These are phyloP conservation scores for Homalodisca vitripennis DNA, from an alignment of 1,140 invertebrate genomes.

Conservation along the genomic window DNA sequence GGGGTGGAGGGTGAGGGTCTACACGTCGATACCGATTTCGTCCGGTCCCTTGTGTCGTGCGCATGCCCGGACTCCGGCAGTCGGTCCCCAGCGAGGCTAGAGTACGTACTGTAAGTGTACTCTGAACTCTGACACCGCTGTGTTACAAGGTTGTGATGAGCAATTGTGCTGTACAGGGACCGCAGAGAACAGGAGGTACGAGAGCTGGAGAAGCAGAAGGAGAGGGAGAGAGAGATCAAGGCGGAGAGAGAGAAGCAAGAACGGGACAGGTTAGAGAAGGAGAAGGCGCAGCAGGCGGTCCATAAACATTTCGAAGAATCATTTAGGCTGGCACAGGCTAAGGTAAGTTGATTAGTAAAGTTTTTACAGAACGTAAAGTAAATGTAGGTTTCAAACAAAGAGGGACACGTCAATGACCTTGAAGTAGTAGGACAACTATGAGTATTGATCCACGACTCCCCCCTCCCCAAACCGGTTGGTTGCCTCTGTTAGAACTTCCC, in stretches of 20 bases:
- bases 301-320: slow-evolving; percentile 91
- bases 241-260: slow-evolving; percentile 55
- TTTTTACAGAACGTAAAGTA: too few species aligned
- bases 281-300: slow-evolving; percentile 71
- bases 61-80: neutral
- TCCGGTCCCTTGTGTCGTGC: neutral
- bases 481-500: too few species aligned
- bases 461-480: too few species aligned
- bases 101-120: too few species aligned
- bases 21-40: neutral
- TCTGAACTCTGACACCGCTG: too few species aligned
- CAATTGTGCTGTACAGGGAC: slow-evolving; percentile 46
- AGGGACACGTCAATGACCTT: too few species aligned
- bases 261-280: slow-evolving; percentile 56
- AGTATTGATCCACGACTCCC: too few species aligned
- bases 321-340: slow-evolving; percentile 75
- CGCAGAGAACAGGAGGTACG: slow-evolving; percentile 47
- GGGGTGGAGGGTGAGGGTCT: neutral
- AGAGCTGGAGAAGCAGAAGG: slow-evolving; percentile 49
- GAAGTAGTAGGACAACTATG: too few species aligned
- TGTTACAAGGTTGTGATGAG: too few species aligned
- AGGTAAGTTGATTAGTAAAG: too few species aligned
- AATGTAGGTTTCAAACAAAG: too few species aligned
- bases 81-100: too few species aligned
- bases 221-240: slow-evolving; percentile 49